Conservation (phyloP, 1,140 invertebrate genomes). For the Halyomorpha halys region DNA sequence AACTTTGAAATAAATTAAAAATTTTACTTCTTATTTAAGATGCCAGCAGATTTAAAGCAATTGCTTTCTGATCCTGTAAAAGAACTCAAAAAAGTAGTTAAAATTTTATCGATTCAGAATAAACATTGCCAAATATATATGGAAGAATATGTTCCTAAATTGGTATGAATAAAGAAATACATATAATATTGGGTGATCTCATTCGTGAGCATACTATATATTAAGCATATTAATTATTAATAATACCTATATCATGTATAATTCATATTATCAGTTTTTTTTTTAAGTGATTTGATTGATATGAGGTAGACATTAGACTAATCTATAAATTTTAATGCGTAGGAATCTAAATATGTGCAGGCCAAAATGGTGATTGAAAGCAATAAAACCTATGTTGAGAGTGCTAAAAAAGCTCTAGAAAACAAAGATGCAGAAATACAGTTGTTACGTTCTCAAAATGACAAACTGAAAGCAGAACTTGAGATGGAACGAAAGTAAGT, state of each 20-base stretch:
- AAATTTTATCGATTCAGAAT: constrained; percentile 17
- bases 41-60: constrained; percentile 20
- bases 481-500: too few species aligned
- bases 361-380: constrained; percentile 12
- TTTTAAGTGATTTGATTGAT: too few species aligned
- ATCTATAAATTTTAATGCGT: neutral
- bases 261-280: too few species aligned
- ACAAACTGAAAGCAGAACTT: too few species aligned
- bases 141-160: constrained; percentile 23
- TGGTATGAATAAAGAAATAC: constrained; percentile 6
- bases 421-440: constrained; percentile 3
- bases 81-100: constrained; percentile 21
- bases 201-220: too few species aligned
- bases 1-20: neutral
- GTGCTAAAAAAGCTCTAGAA: neutral
- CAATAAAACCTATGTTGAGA: neutral
- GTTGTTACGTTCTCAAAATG: too few species aligned
- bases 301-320: too few species aligned
- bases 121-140: constrained; percentile 26
- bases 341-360: constrained; percentile 8
- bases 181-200: too few species aligned
- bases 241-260: too few species aligned
- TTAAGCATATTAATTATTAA: too few species aligned
- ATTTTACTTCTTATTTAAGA: constrained; percentile 5
- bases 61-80: constrained; percentile 21